Percentiles rank a stretch among this genome's conserved stretches.
Conservation (phyloP, 2,888 invertebrate genomes). For the Rhopalosiphum nymphaeae region DNA sequence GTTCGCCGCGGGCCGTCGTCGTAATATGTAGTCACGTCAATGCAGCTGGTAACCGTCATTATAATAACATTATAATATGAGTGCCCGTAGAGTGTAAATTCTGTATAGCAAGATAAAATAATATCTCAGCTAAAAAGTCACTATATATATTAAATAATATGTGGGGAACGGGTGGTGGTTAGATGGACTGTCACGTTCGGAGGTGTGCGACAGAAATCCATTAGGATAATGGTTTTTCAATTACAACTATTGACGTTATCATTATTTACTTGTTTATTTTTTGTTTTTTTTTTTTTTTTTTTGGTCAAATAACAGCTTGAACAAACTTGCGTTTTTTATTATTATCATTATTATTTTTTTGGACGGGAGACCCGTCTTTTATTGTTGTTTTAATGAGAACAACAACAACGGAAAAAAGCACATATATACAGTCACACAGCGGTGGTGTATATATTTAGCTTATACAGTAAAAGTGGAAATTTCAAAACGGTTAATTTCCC, state of each 20-base stretch:
- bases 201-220: conserved; percentile 21
- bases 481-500: conserved; percentile 61
- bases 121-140: neutral
- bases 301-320: conserved; percentile 51
- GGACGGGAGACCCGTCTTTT: conserved; percentile 29
- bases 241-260: conserved; percentile 29
- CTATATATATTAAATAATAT: neutral
- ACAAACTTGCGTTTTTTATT: conserved; percentile 27
- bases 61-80: neutral
- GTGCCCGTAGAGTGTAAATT: neutral
- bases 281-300: neutral
- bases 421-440: conserved; percentile 2
- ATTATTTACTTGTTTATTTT: conserved; percentile 36
- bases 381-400: conserved; percentile 63
- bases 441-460: conserved; percentile 19
- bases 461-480: conserved; percentile 51
- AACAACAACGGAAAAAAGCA: conserved; percentile 40
- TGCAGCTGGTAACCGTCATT: neutral
- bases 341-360: conserved; percentile 36
- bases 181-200: conserved; percentile 9
- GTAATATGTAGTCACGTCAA: neutral
- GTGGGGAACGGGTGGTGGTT: neutral
- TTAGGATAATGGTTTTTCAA: conserved; percentile 52
- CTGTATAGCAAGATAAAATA: neutral
- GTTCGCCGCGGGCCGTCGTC: neutral